Evolutionary conservation across 1,140 invertebrate species (phyloP).

Genomic region (Branchinecta lindahli): DNA sequence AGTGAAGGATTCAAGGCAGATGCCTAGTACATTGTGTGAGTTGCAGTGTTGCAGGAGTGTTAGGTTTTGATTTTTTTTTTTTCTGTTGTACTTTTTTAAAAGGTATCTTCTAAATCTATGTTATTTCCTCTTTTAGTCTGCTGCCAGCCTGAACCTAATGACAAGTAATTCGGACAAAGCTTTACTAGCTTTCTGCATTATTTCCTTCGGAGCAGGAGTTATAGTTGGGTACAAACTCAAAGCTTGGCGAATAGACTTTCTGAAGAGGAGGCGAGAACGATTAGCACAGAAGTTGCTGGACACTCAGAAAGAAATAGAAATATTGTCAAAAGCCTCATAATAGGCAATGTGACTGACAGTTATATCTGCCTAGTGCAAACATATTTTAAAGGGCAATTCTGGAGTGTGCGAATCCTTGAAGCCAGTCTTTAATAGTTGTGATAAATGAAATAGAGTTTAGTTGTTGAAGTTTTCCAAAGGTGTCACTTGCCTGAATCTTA

Average conservation of each 20-base stretch:
- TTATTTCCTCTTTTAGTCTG: background rate
- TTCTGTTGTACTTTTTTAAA: background rate
- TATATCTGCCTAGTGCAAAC: too few relatives aligned
- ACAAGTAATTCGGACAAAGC: background rate
- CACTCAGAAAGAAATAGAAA: conserved; percentile 29
- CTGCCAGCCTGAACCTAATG: background rate
- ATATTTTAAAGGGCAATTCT: too few relatives aligned
- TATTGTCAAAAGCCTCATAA: conserved; percentile 16
- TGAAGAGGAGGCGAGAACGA: conserved; percentile 27
- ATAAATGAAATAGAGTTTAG: too few relatives aligned
- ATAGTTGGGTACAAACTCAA: conserved; percentile 29
- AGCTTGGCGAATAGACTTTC: conserved; percentile 27
- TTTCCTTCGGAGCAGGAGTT: conserved; percentile 25
- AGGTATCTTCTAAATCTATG: background rate
- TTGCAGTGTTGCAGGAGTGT: too few relatives aligned
- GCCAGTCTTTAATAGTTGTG: too few relatives aligned
- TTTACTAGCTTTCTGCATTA: background rate
- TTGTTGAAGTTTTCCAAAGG: too few relatives aligned
- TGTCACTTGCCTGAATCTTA: too few relatives aligned
- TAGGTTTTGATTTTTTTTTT: too few relatives aligned
- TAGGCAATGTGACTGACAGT: too few relatives aligned
- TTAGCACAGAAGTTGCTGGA: conserved; percentile 26
- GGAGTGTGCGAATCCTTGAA: too few relatives aligned
- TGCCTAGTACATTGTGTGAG: too few relatives aligned
- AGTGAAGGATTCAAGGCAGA: too few relatives aligned